These are phyloP conservation scores for Euura saliciscinereae DNA, from an alignment of 1,140 invertebrate species.

Conservation along the genomic window DNA sequence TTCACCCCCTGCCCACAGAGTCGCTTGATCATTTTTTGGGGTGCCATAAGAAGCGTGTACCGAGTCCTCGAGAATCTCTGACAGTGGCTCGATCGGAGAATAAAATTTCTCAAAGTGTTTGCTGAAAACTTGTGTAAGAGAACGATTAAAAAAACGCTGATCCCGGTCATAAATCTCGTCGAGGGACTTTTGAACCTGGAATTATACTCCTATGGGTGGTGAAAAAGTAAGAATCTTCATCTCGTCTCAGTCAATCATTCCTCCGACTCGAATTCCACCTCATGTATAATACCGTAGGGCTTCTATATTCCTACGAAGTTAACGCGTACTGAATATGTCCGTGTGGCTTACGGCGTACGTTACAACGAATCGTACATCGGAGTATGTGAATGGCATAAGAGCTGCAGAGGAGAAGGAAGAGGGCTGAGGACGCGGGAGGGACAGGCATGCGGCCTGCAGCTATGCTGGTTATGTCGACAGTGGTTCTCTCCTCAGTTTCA, in stretches of 20 bases:
- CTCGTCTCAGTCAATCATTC: too few relatives aligned
- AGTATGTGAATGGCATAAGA: slow-evolving; percentile 34
- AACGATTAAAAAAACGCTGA: too few relatives aligned
- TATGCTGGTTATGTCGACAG: slow-evolving; percentile 45
- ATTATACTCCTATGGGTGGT: too few relatives aligned
- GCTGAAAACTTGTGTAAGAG: too few relatives aligned
- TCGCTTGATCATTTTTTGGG: neutral
- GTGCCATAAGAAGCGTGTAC: too few relatives aligned
- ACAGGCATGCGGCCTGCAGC: slow-evolving; percentile 34
- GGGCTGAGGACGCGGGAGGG: slow-evolving; percentile 4
- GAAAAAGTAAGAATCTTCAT: too few relatives aligned
- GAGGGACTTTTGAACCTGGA: too few relatives aligned
- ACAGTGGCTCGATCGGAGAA: neutral
- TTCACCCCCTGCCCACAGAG: neutral
- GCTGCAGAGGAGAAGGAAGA: slow-evolving; percentile 23
- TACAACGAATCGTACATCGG: neutral
- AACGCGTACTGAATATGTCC: neutral
- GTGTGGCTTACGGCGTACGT: neutral
- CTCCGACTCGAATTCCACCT: too few relatives aligned
- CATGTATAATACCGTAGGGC: too few relatives aligned
- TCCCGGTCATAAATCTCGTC: too few relatives aligned
- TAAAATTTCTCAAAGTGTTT: too few relatives aligned
- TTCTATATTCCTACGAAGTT: neutral
- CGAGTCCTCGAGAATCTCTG: slow-evolving; percentile 2
- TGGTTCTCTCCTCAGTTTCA: slow-evolving; percentile 34